Conservation (phyloP, 2,888 invertebrate species). For the Lithosia quadra region DNA sequence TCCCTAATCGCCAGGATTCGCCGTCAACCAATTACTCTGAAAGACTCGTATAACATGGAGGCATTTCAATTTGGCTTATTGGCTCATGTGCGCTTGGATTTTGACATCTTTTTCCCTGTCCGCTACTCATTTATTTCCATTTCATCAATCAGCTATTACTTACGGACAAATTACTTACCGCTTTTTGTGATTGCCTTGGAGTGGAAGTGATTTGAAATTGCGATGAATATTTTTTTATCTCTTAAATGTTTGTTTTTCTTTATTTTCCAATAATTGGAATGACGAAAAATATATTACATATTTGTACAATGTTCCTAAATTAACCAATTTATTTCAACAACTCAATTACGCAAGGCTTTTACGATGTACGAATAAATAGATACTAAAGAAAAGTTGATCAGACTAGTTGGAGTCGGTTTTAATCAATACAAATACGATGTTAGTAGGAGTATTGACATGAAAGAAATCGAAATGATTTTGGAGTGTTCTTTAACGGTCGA, state of each 20-base stretch:
- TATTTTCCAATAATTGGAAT: neutral
- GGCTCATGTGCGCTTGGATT: slow-evolving; percentile 80
- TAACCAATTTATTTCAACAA: neutral
- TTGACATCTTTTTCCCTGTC: slow-evolving; percentile 80
- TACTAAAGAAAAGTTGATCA: too few species aligned
- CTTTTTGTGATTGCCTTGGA: slow-evolving; percentile 33
- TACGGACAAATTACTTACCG: slow-evolving; percentile 59
- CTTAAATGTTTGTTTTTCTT: slow-evolving; percentile 1
- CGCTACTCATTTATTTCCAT: slow-evolving; percentile 75
- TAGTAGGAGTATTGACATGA: neutral
- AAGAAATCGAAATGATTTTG: neutral
- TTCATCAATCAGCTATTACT: slow-evolving; percentile 72
- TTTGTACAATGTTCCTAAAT: neutral
- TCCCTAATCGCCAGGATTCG: slow-evolving; percentile 70
- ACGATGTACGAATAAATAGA: too few species aligned
- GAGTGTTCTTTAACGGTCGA: neutral
- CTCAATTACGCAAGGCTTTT: too few species aligned
- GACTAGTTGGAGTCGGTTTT: too few species aligned
- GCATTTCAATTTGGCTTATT: slow-evolving; percentile 85
- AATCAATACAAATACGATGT: too few species aligned
- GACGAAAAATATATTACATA: neutral
- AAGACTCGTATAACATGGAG: slow-evolving; percentile 77
- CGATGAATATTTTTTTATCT: slow-evolving; percentile 15
- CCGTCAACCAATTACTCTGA: slow-evolving; percentile 83
- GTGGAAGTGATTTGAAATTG: slow-evolving; percentile 23